phyloP scores from a whole-genome alignment of 2,113 vertebrate species.

The Toxotes jaculatrix region DNA sequence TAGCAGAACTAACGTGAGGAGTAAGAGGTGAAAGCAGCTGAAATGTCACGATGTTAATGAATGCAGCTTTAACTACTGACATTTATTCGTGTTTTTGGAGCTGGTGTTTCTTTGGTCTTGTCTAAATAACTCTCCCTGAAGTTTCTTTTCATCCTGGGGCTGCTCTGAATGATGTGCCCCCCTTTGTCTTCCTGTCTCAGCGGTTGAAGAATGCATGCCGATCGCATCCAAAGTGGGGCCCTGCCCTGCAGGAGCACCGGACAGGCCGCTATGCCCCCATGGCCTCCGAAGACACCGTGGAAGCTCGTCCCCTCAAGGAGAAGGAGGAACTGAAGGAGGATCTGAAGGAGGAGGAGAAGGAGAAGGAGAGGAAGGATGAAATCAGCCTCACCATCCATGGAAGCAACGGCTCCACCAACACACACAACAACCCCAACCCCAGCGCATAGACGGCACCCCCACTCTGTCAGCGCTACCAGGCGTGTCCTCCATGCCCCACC shows the following conservation, averaged over 20 bases:
- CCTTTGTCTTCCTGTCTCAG: constrained; percentile 74
- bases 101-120: not conserved
- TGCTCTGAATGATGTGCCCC: not conserved
- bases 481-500: not conserved
- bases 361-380: constrained; percentile 85
- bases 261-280: constrained; percentile 90
- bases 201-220: constrained; percentile 93
- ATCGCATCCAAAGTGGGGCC: constrained; percentile 94
- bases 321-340: constrained; percentile 90
- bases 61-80: not conserved
- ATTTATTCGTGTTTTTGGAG: not conserved
- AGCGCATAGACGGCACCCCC: constrained; percentile 80
- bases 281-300: constrained; percentile 87
- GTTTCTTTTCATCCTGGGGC: not conserved
- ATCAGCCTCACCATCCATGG: constrained; percentile 89
- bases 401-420: constrained; percentile 92
- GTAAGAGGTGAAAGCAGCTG: not conserved
- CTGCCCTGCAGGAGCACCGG: constrained; percentile 92
- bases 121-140: not conserved
- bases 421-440: constrained; percentile 91
- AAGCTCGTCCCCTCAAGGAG: constrained; percentile 88
- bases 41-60: not conserved
- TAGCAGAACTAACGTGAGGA: not conserved
- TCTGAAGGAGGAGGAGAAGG: constrained; percentile 78
- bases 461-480: constrained; percentile 38